These are phyloP conservation scores for Hypomecis atomaria DNA, from an alignment of 2,888 invertebrate genomes.

Conservation along the genomic window DNA sequence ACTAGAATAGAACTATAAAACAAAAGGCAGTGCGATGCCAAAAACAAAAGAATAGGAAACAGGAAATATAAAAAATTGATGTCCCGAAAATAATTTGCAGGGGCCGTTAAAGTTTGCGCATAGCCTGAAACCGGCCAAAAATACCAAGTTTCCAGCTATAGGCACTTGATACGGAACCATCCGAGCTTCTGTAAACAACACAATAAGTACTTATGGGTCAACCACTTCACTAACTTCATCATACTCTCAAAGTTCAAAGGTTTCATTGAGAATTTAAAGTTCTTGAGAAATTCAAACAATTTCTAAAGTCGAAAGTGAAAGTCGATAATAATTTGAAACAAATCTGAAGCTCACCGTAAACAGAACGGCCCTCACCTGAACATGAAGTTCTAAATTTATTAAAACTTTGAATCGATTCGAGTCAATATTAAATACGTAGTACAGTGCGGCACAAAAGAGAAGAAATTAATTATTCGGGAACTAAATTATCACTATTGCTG, in stretches of 20 bases:
- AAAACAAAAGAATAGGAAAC: conserved; percentile 53
- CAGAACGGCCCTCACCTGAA: conserved; percentile 31
- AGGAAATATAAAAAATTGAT: conserved; percentile 57
- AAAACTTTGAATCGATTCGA: conserved; percentile 38
- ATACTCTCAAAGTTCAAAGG: conserved; percentile 11
- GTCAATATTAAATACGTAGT: conserved; percentile 29
- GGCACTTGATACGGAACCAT: conserved; percentile 44
- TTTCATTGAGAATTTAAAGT: conserved; percentile 16
- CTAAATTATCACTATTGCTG: too few relatives aligned
- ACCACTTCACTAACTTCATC: conserved; percentile 8
- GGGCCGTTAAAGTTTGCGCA: conserved; percentile 51
- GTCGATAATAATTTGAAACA: conserved; percentile 35
- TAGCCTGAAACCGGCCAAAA: conserved; percentile 31
- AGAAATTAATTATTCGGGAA: too few relatives aligned
- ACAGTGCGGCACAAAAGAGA: too few relatives aligned
- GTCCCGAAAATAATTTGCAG: conserved; percentile 59
- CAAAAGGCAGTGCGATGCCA: conserved; percentile 37
- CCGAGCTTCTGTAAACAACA: conserved; percentile 48
- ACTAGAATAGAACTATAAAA: conserved; percentile 39
- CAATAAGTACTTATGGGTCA: conserved; percentile 27
- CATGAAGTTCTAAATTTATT: conserved; percentile 40
- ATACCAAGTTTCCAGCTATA: conserved; percentile 55
- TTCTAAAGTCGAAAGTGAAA: conserved; percentile 17
- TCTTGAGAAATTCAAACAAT: conserved; percentile 13
- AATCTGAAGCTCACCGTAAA: conserved; percentile 38